These are phyloP conservation scores for Epinephelus malabaricus DNA, from an alignment of 2,797 vertebrate species.

Conservation along the genomic window DNA sequence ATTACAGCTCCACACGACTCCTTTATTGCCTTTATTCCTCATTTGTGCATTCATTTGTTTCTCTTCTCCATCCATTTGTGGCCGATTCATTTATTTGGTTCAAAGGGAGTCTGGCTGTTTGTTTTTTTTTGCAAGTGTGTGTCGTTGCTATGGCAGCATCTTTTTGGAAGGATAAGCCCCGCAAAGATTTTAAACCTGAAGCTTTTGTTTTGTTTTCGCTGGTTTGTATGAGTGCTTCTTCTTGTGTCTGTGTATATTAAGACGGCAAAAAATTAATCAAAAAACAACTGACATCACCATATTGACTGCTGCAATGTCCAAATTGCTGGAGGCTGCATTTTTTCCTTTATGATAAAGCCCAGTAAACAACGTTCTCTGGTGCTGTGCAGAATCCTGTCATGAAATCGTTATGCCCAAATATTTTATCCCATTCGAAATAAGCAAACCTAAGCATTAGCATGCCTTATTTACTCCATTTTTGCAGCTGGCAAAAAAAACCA, in stretches of 20 bases:
- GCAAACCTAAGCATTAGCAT: constrained; percentile 37
- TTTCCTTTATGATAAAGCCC: constrained; percentile 20
- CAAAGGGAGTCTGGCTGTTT: constrained; percentile 37
- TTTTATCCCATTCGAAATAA: constrained; percentile 41
- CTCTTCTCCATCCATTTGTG: constrained; percentile 36
- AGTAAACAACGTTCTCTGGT: constrained; percentile 44
- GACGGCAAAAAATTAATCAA: constrained; percentile 26
- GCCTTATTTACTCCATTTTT: constrained; percentile 7
- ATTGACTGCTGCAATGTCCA: constrained; percentile 41
- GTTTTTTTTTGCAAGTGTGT: constrained; percentile 23
- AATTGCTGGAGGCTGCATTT: constrained; percentile 45
- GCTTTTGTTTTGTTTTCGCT: constrained; percentile 10
- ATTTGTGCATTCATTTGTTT: constrained; percentile 46
- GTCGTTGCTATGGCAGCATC: constrained; percentile 66
- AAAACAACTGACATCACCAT: constrained; percentile 24
- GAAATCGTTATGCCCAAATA: constrained; percentile 44
- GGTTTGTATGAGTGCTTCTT: constrained; percentile 5
- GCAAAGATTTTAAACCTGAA: constrained; percentile 40
- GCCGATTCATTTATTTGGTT: constrained; percentile 54
- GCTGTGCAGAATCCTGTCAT: constrained; percentile 28
- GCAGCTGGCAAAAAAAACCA: not conserved
- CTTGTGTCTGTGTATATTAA: constrained; percentile 3
- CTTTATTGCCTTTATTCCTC: constrained; percentile 41
- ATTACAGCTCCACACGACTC: not conserved
- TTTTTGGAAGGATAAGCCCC: constrained; percentile 42